These are phyloP conservation scores for Murina feae DNA, from an alignment of 2,113 vertebrate genomes.

Conservation along the genomic window DNA sequence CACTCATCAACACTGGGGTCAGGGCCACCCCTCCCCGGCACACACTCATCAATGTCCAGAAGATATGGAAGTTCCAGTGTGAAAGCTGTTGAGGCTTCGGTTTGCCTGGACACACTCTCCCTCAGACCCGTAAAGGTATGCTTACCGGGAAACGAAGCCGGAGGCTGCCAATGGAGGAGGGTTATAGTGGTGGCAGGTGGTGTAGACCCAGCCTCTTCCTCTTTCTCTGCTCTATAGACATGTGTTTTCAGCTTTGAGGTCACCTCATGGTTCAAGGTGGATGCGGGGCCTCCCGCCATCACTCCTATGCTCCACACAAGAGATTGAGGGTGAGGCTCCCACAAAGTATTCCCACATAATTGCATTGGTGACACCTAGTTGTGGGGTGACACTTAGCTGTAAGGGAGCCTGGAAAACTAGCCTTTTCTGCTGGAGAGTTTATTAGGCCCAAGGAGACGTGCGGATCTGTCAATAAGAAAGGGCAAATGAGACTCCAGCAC, in stretches of 20 bases:
- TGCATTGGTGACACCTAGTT: background rate
- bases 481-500: no score
- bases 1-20: background rate
- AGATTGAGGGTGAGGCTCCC: background rate
- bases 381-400: accelerated
- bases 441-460: background rate
- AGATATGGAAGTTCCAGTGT: accelerated
- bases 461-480: background rate
- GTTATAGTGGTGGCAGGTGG: accelerated
- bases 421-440: background rate
- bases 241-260: background rate
- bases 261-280: background rate
- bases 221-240: background rate
- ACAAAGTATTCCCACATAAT: background rate
- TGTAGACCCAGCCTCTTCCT: accelerated
- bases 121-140: accelerated
- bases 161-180: background rate
- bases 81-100: background rate
- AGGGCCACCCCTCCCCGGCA: accelerated
- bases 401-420: background rate
- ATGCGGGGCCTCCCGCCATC: background rate
- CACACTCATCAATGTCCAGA: background rate
- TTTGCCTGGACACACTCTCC: accelerated
- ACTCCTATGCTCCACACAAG: background rate
- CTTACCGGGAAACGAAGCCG: background rate